Base-by-base conservation (phyloP, 35 echinoderm and acorn worm genomes). In the Heliocidaris erythrogramma region DNA sequence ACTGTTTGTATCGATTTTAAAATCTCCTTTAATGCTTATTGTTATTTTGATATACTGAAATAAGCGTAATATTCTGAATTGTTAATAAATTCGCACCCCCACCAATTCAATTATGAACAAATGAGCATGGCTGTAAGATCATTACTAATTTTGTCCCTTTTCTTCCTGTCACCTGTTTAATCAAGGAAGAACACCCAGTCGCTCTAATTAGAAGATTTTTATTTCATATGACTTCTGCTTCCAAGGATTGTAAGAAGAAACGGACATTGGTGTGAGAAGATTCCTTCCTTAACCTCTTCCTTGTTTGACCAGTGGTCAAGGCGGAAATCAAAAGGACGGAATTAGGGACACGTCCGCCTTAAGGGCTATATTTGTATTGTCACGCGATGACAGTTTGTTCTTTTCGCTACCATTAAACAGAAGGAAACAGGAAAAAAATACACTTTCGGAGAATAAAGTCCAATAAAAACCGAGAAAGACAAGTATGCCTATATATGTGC, bases 291-390 rank as follows among this genome's bases (percentile, higher is more conserved):
- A 14, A 32, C 32, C 86, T 32, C 14, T 89, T 89, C 87, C 87
- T 32, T 16, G 87, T 89, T 89, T 89, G 87, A 89, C 87, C 87
- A 89, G 18, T 48, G 87, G 87, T 32, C 87, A 47, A 48, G 87
- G 87, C 87, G 87, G 87, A 89, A 89, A 89, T 48, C 30, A 78
- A 78, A 78, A 18, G 65, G 65, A 78, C 65, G 27, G 65, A 78
- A 78, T 78, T 78, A 78, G 27, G 65, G 17, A 5, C 65, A 78
- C 65, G 65, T 78, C 65, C 65, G 65, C 17, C 65, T 18, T 60
- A 12, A 60, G 3, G 35, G 35, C 18, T 78, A 78, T 69, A 24
- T 0, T 18, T n/a, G 18, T 78, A 18, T n/a, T 5, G 65, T 78
- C 65, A 78, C 65, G 65, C 65, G 21, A 78, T 78, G 27, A 27